Evolutionary conservation across 2,888 invertebrate genomes (phyloP), one percentile per base, ranked within the genome.

Genomic region (Encarsia formosa): DNA sequence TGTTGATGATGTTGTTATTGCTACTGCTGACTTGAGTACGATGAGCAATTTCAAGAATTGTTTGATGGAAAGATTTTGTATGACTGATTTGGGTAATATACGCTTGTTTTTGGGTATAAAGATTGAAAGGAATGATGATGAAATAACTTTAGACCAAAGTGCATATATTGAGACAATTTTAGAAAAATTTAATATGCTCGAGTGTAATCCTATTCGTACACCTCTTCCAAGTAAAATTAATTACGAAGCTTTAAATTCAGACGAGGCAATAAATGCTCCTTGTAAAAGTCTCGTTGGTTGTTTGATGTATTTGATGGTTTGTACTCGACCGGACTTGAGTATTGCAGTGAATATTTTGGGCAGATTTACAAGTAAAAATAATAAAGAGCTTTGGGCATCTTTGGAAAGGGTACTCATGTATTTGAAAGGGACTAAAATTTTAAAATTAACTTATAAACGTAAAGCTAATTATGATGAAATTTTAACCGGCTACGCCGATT

Each of bases 141-240:
- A 15, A 26, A 45, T 56, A 32, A 47, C 35, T 34, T 32, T 58
- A 24, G 43, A 50, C 34, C 54, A 51, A 37, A 52, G 24, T 29
- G 22, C 31, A 24, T 53, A 53, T 16, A 44, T 52, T n/a, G 24
- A 43, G 40, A 52, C 24, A 15, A 44, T 53, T 44, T 29, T 53
- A n/a, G 11, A 40, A 9, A 52, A 50, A 34, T 55, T 52, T 43
- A 52, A 43, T 31, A 54, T 56, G 53, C 5, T 8, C 3, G 40
- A 51, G 32, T 50, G 47, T 43, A 54, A 51, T 18, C 4, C 32
- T 34, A 23, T 49, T 15, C 22, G 44, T 20, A 49, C 34, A 16
- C 49, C 49, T 43, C n/a, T 53, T 15, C 26, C 31, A 53, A 26
- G 20, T 44, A 49, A 43, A 31, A 41, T 42, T 34, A 13, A 44